Evolutionary conservation across 2,888 invertebrate species (phyloP).

Genomic region (Aromia moschata): DNA sequence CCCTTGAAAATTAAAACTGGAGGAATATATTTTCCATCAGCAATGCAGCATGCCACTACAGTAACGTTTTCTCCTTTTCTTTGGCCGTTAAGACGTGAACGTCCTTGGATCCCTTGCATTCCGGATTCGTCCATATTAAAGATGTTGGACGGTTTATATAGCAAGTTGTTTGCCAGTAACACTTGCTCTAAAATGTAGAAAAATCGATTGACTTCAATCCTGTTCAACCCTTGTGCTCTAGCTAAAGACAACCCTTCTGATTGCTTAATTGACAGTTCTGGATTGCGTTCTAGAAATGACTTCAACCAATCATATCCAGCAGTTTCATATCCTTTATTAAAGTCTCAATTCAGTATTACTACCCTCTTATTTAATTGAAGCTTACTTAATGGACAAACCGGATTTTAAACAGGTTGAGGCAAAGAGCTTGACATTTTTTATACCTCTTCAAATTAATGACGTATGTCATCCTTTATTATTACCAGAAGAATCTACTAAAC

Average conservation of each 20-base stretch:
- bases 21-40: slow-evolving; percentile 29
- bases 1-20: slow-evolving; percentile 37
- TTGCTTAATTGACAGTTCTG: slow-evolving; percentile 22
- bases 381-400: too few relatives aligned
- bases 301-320: too few relatives aligned
- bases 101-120: slow-evolving; percentile 38
- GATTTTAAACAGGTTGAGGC: too few relatives aligned
- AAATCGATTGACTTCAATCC: slow-evolving; percentile 22
- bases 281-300: slow-evolving; percentile 23
- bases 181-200: slow-evolving; percentile 33
- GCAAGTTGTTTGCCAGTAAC: slow-evolving; percentile 39
- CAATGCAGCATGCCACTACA: slow-evolving; percentile 28
- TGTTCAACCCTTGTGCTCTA: slow-evolving; percentile 21
- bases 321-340: too few relatives aligned
- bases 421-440: too few relatives aligned
- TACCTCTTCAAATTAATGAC: too few relatives aligned
- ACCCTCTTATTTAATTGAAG: too few relatives aligned
- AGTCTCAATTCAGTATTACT: too few relatives aligned
- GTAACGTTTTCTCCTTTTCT: slow-evolving; percentile 33
- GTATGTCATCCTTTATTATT: too few relatives aligned
- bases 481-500: too few relatives aligned
- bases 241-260: slow-evolving; percentile 24
- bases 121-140: slow-evolving; percentile 44
- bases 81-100: slow-evolving; percentile 25
- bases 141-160: slow-evolving; percentile 41